phyloP scores from a whole-genome alignment of 1,140 invertebrate species.

The Zelostemma sp. region DNA sequence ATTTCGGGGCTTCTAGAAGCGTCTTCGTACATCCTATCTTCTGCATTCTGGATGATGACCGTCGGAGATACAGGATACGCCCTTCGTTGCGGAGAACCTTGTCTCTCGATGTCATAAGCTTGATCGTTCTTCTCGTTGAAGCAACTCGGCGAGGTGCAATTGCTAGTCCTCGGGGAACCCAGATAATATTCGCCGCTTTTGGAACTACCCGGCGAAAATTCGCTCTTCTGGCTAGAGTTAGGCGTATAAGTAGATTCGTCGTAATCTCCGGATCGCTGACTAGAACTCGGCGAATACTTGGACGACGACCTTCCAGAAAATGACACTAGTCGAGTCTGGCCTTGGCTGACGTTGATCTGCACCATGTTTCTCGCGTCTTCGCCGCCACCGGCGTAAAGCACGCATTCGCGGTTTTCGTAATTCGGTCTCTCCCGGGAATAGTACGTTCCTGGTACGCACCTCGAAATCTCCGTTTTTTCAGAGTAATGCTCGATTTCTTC shows the following conservation, averaged over 20 bases:
- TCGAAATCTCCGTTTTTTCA: constrained; percentile 12
- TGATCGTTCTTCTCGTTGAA: constrained; percentile 37
- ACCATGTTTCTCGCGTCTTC: neutral
- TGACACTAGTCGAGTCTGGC: neutral
- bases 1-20: constrained; percentile 36
- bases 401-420: constrained; percentile 17
- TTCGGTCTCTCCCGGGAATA: constrained; percentile 13
- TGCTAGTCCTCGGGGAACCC: constrained; percentile 57
- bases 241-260: constrained; percentile 65
- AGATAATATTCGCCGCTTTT: constrained; percentile 66
- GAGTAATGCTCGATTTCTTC: constrained; percentile 30
- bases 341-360: neutral
- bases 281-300: constrained; percentile 62
- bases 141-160: constrained; percentile 44
- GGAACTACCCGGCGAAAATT: constrained; percentile 60
- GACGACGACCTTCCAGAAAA: constrained; percentile 10
- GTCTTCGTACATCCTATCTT: constrained; percentile 58
- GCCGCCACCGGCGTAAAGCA: constrained; percentile 1
- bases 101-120: constrained; percentile 32
- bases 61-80: constrained; percentile 42
- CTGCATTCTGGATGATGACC: constrained; percentile 33
- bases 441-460: neutral
- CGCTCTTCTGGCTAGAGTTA: constrained; percentile 66
- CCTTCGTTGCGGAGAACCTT: constrained; percentile 3
- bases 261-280: constrained; percentile 63